Evolutionary conservation across 2,888 invertebrate species (phyloP), one percentile per base, ranked within the genome.

Genomic region (Caenorhabditis doughertyi): DNA sequence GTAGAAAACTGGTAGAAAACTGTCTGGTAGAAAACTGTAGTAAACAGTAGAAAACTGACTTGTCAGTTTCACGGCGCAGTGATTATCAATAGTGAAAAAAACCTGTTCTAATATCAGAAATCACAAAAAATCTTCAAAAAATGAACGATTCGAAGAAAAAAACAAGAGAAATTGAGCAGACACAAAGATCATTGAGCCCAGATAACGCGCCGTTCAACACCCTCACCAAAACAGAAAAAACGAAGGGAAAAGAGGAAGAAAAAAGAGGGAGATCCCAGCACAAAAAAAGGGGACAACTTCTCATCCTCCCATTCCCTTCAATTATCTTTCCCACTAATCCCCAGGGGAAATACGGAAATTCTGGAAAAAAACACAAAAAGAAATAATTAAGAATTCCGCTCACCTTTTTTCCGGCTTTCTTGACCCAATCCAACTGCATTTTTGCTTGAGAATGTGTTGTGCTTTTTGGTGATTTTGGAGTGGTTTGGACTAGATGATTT

Each of bases 361-460:
- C 39, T 9, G 35, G 35, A 35, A 4, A 47, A 47, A 35, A 49
- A 47, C 3, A n/a, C 18, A 64, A 16, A 32, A 56, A 42, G 29
- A 64, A 49, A 49, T 64, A 64, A 74, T 53, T 77, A 44, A 27
- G 23, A 29, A 39, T 65, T 47, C 51, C 82, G 5, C 35, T 74
- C 49, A 85, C 88, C 86, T 88, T 88, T 56, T 87, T 83, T 18
- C 85, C 76, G 42, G 86, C 86, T 39, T 84, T 83, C 47, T 86
- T 86, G 35, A 88, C 86, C 88, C 88, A 88, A 56, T 88, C 88
- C 47, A 88, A 74, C 72, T 86, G 87, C 88, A 88, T 88, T 58
- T 62, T 67, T n/a, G n/a, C n/a, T n/a, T n/a, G n/a, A n/a, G n/a
- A n/a, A n/a, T n/a, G n/a, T n/a, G n/a, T n/a, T n/a, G n/a, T n/a